Percentiles rank a stretch among this genome's conserved stretches.
Conservation (phyloP, 92 coral and sea anemone genomes). For the Siderastrea siderea region DNA sequence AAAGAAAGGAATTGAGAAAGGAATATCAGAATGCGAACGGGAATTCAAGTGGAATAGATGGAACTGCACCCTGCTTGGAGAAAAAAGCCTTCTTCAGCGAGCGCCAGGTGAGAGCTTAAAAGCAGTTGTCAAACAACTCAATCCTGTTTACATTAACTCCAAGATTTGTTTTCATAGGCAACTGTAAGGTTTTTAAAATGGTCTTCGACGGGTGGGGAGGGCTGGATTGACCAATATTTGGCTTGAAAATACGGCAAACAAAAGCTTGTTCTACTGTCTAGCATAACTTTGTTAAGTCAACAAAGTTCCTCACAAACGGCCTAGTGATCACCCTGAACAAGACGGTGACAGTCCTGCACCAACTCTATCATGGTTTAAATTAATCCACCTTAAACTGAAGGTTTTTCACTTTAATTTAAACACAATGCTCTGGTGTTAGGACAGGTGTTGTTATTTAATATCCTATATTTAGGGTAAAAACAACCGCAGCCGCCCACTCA, state of each 20-base stretch:
- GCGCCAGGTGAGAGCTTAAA: slow-evolving; percentile 40
- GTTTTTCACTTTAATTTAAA: no score
- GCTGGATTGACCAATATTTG: slow-evolving; percentile 2
- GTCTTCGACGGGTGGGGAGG: background rate
- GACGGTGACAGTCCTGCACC: no score
- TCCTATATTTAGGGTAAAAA: no score
- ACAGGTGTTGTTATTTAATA: no score
- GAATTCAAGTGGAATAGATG: slow-evolving; percentile 40
- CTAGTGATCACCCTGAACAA: background rate
- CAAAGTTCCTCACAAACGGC: slow-evolving; percentile 4
- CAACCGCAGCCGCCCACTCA: no score
- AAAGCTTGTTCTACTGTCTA: background rate
- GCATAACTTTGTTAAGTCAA: background rate
- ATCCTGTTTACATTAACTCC: slow-evolving; percentile 20
- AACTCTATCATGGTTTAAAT: no score
- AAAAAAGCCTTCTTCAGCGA: slow-evolving; percentile 21
- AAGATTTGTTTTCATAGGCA: slow-evolving; percentile 1
- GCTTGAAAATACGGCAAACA: background rate
- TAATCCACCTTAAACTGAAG: no score
- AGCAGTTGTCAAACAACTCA: background rate
- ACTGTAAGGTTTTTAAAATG: background rate
- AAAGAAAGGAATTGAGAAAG: slow-evolving; percentile 39
- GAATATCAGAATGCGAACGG: slow-evolving; percentile 37
- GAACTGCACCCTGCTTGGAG: slow-evolving; percentile 41
- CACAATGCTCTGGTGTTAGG: no score